Percentiles rank a stretch among this genome's conserved stretches.
phyloP scores from a whole-genome alignment of 2,797 vertebrate species.

The Hylomyscus alleni region DNA sequence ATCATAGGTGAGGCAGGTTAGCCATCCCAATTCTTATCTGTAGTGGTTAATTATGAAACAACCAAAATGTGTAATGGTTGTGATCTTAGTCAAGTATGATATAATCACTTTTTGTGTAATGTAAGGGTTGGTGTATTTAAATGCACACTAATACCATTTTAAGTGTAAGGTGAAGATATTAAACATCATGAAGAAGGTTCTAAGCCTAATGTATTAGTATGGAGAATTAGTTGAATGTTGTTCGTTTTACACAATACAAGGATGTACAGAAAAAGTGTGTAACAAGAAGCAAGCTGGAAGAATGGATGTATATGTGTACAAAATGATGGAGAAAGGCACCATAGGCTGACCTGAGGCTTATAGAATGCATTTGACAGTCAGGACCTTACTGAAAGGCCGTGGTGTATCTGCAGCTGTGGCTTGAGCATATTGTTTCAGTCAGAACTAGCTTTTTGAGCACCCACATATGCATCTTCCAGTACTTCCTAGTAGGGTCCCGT shows the following conservation, averaged over 20 bases:
- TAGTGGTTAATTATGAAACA: conserved; percentile 50
- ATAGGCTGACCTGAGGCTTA: neutral
- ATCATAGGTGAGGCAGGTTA: neutral
- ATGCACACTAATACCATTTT: conserved; percentile 39
- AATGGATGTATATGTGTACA: neutral
- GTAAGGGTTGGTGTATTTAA: neutral
- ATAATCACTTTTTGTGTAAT: neutral
- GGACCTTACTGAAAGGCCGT: neutral
- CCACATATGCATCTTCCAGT: neutral
- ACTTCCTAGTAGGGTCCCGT: neutral
- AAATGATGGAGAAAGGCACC: neutral
- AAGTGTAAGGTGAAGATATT: conserved; percentile 31
- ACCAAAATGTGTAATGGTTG: conserved; percentile 3
- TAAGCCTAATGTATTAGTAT: neutral
- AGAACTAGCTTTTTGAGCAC: neutral
- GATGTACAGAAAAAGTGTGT: neutral
- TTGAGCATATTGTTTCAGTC: neutral
- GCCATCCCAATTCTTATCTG: neutral
- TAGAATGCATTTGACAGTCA: neutral
- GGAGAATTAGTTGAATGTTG: neutral
- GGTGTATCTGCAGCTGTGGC: neutral
- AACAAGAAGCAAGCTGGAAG: neutral
- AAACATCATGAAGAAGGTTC: neutral
- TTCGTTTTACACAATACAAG: neutral
- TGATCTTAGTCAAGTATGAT: neutral